phyloP scores from a whole-genome alignment of 2,797 vertebrate species.

The Acanthurus tractus region DNA sequence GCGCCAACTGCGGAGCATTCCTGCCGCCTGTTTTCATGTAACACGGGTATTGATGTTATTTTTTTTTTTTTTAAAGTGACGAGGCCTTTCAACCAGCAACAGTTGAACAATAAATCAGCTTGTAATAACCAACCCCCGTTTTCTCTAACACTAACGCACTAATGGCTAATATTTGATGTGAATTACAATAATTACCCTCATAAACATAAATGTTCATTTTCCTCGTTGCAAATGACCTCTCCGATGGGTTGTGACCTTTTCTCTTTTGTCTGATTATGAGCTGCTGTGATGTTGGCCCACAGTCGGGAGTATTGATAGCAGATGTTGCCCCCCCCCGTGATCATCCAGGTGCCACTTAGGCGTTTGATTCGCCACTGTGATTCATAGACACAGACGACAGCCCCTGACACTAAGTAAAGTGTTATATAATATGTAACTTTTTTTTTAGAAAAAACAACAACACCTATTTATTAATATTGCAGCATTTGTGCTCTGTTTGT shows the following conservation, averaged over 20 bases:
- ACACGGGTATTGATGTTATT: constrained; percentile 67
- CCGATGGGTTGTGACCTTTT: constrained; percentile 71
- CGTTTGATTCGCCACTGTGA: constrained; percentile 27
- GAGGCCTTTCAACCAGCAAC: constrained; percentile 71
- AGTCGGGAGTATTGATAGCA: constrained; percentile 35
- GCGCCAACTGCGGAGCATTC: constrained; percentile 55
- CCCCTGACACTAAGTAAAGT: constrained; percentile 15
- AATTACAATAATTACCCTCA: constrained; percentile 86
- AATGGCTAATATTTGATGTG: constrained; percentile 77
- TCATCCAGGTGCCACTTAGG: constrained; percentile 48
- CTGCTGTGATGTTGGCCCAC: constrained; percentile 43
- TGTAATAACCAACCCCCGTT: constrained; percentile 73
- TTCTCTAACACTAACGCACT: constrained; percentile 66
- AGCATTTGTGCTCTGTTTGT: constrained; percentile 1
- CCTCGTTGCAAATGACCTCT: constrained; percentile 68
- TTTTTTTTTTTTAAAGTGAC: constrained; percentile 60
- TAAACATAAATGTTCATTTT: constrained; percentile 79
- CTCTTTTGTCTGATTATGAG: constrained; percentile 52
- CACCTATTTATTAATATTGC: background rate
- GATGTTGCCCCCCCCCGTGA: constrained; percentile 44
- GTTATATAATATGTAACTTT: constrained; percentile 7
- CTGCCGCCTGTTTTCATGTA: constrained; percentile 64
- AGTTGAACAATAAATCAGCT: constrained; percentile 73
- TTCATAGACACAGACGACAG: constrained; percentile 24
- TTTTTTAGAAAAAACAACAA: background rate